phyloP scores from a whole-genome alignment of 2,797 vertebrate genomes.

The Notoglanidium macrostoma region DNA sequence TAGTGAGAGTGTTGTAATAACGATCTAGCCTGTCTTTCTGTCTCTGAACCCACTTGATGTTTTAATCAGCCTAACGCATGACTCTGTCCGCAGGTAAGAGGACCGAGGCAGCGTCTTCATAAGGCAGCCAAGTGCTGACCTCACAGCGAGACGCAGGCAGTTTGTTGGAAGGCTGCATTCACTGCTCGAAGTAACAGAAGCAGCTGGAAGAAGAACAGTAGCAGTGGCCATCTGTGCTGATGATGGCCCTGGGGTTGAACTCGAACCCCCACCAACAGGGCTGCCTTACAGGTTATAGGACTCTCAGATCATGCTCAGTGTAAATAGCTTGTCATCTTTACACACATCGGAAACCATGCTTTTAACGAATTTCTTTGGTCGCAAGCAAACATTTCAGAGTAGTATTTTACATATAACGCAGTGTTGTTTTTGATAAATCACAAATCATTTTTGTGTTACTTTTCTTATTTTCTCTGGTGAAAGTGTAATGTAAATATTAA shows the following conservation, averaged over 20 bases:
- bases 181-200: slow-evolving; percentile 21
- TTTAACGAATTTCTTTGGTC: slow-evolving; percentile 19
- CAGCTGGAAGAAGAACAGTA: slow-evolving; percentile 18
- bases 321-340: slow-evolving; percentile 50
- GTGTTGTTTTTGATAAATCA: slow-evolving; percentile 20
- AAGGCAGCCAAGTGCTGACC: slow-evolving; percentile 28
- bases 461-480: slow-evolving; percentile 18
- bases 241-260: slow-evolving; percentile 22
- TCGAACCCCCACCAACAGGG: slow-evolving; percentile 30
- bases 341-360: slow-evolving; percentile 18
- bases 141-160: slow-evolving; percentile 15
- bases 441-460: slow-evolving; percentile 26
- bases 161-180: slow-evolving; percentile 26
- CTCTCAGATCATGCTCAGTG: slow-evolving; percentile 41
- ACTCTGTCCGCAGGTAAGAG: slow-evolving; percentile 49
- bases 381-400: slow-evolving; percentile 22
- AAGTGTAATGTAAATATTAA: slow-evolving; percentile 39
- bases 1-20: neutral
- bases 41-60: neutral
- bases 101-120: slow-evolving; percentile 51
- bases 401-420: slow-evolving; percentile 21
- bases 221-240: slow-evolving; percentile 21
- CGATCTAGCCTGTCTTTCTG: neutral
- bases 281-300: slow-evolving; percentile 27
- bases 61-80: neutral